Base-by-base conservation (phyloP, 2,113 vertebrate genomes). In the Synodontis membranacea region DNA sequence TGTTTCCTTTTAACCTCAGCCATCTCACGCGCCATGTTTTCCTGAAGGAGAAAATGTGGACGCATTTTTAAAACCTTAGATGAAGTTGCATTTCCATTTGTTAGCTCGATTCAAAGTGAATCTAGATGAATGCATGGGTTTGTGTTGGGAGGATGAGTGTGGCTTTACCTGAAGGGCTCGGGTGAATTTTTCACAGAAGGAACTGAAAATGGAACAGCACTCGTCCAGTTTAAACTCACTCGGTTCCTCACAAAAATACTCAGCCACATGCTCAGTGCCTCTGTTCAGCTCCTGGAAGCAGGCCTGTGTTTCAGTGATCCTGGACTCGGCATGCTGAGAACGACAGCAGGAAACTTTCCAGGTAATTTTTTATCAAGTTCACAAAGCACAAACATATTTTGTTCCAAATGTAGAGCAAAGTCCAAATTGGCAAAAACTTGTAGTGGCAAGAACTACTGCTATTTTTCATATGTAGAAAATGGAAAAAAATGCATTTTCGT, bases 161-260 rank as follows among this genome's bases (percentile, higher is more conserved):
- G 11, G 10, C 39, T 3, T 87, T 80, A 95, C 95, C 94, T 95
- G 92, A 23, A 93, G 86, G 48, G 95, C 95, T 6, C 92, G 84
- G 46, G 87, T 87, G 83, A 95, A 95, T 82, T 62, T 94, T 80
- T 94, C 92, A 89, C 94, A 94, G 88, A 96, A 96, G 10, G 92
- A 93, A 54, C 92, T 80, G 87, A 96, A 96, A 89, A 95, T 93
- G 56, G 91, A 91, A 89, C 93, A 95, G 80, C 94, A 95, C 58
- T 95, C 95, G 42, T 96, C 93, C 87, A 96, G 89, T 86, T 89
- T 93, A 88, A 96, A 95, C 68, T 91, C 92, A 34, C 31, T 80
- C 15, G 94, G 91, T 5, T 95, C 94, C 87, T 96, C 95, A 84
- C 95, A 95, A 89, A 95, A 94, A 91, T 94, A 96, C 31, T 94